phyloP scores from a whole-genome alignment of 1,140 invertebrate genomes.

The Heliconius himera region DNA sequence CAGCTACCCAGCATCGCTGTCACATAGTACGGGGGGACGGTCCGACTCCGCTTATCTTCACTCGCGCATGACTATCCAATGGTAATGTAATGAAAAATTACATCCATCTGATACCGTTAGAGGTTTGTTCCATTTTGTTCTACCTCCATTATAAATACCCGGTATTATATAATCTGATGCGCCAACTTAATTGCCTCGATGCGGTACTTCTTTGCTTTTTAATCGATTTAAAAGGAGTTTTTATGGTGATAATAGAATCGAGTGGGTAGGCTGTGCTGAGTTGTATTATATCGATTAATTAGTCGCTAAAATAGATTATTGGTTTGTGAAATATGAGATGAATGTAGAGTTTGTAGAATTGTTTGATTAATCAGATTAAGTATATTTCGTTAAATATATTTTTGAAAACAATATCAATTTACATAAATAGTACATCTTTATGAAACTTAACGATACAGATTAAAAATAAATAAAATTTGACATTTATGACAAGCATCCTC shows the following conservation, averaged over 20 bases:
- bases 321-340: not conserved
- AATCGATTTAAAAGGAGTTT: slow-evolving; percentile 33
- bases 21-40: slow-evolving; percentile 55
- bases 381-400: no score
- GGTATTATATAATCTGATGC: slow-evolving; percentile 43
- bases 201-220: slow-evolving; percentile 33
- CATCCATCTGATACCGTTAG: slow-evolving; percentile 71
- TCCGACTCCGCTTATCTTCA: slow-evolving; percentile 66
- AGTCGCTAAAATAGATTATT: not conserved
- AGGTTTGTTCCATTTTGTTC: slow-evolving; percentile 50
- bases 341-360: no score
- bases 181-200: slow-evolving; percentile 40
- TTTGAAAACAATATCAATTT: no score
- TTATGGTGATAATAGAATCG: slow-evolving; percentile 31
- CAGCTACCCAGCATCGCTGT: slow-evolving; percentile 34
- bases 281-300: not conserved
- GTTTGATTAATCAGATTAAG: no score
- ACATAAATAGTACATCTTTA: no score
- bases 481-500: no score
- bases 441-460: no score
- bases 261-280: not conserved
- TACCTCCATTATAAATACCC: slow-evolving; percentile 43
- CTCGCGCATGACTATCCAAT: slow-evolving; percentile 69
- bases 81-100: slow-evolving; percentile 81
- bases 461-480: no score